Conservation (phyloP, 2,888 invertebrate genomes). For the Rutpela maculata region DNA sequence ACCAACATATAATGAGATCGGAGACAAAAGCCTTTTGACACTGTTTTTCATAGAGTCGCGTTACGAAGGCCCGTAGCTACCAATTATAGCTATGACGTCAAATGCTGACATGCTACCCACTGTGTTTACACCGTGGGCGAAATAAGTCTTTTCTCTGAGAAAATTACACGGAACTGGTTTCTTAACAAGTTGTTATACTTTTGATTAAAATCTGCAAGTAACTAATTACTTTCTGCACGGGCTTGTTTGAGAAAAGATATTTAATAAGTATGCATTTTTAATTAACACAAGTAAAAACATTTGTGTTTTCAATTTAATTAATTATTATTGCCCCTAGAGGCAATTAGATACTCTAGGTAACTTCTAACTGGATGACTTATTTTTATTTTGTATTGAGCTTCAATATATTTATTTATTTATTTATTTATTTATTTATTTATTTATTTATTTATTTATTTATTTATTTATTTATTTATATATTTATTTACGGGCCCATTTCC, state of each 20-base stretch:
- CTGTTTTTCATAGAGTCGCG: slow-evolving; percentile 53
- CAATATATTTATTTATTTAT: too few relatives aligned
- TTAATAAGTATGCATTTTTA: neutral
- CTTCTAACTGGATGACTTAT: too few relatives aligned
- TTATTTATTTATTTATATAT: too few relatives aligned
- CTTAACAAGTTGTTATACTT: slow-evolving; percentile 33
- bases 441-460: too few relatives aligned
- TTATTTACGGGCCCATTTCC: too few relatives aligned
- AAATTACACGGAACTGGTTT: slow-evolving; percentile 25
- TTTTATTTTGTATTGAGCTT: too few relatives aligned
- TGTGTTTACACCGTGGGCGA: slow-evolving; percentile 38
- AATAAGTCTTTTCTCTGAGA: slow-evolving; percentile 26
- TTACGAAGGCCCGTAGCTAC: slow-evolving; percentile 53
- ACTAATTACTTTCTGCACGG: slow-evolving; percentile 25
- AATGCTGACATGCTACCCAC: slow-evolving; percentile 23
- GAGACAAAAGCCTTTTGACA: slow-evolving; percentile 56
- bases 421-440: too few relatives aligned
- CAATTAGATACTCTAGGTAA: too few relatives aligned
- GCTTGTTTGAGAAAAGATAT: neutral
- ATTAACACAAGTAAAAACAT: neutral
- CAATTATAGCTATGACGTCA: slow-evolving; percentile 57
- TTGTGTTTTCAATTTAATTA: too few relatives aligned
- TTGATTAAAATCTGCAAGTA: slow-evolving; percentile 30
- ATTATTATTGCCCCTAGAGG: too few relatives aligned
- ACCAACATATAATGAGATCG: slow-evolving; percentile 55